Conservation (phyloP, 1,140 invertebrate genomes). For the Trichomalopsis sarcophagae region DNA sequence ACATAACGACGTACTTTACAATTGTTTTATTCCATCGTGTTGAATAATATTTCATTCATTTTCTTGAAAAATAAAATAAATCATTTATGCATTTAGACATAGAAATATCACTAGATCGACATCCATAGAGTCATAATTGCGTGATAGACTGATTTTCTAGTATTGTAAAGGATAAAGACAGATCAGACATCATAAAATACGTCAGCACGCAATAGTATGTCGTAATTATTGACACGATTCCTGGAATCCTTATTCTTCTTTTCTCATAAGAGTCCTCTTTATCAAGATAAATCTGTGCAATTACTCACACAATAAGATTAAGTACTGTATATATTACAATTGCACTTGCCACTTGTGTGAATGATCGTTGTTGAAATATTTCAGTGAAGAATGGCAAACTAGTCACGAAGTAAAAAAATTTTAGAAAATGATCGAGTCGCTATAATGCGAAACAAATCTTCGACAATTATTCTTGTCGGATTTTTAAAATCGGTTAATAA, state of each 20-base stretch:
- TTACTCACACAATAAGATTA: not conserved
- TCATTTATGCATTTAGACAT: no score
- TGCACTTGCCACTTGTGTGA: no score
- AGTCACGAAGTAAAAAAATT: not conserved
- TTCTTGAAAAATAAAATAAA: no score
- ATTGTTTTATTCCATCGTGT: no score
- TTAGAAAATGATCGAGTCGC: not conserved
- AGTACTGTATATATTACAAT: not conserved
- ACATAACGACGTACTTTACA: no score
- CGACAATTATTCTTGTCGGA: slow-evolving; percentile 4
- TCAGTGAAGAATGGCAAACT: no score
- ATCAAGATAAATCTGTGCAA: not conserved
- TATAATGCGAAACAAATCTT: not conserved
- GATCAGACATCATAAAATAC: not conserved
- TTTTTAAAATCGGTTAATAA: slow-evolving; percentile 40
- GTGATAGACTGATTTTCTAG: not conserved
- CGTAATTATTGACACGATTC: not conserved
- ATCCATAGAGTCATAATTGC: not conserved
- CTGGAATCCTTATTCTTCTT: not conserved
- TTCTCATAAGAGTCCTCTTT: not conserved
- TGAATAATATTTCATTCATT: no score
- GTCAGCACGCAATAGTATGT: not conserved
- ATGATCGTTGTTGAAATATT: no score
- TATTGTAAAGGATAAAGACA: not conserved
- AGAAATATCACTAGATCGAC: not conserved